Conservation (phyloP, 2,888 invertebrate species). For the Rotaria socialis region DNA sequence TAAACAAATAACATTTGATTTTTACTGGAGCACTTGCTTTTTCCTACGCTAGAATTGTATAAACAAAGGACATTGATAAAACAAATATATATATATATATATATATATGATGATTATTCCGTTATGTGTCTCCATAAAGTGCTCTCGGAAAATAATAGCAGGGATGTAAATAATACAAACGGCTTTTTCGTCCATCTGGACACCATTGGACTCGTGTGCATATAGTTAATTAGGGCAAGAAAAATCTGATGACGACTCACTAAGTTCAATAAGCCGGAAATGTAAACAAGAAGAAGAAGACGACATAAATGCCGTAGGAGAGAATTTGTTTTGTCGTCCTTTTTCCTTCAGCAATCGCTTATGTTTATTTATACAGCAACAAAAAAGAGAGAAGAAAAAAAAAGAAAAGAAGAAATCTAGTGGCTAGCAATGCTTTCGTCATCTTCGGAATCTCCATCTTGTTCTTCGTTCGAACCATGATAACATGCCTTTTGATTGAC, state of each 20-base stretch:
- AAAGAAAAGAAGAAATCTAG: background rate
- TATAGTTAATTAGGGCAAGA: conserved; percentile 19
- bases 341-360: conserved; percentile 16
- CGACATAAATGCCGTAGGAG: conserved; percentile 26
- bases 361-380: conserved; percentile 32
- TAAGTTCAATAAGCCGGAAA: conserved; percentile 35
- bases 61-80: background rate
- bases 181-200: conserved; percentile 29
- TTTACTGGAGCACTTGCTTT: conserved; percentile 1
- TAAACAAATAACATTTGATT: conserved; percentile 7
- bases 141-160: background rate
- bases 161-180: conserved; percentile 22
- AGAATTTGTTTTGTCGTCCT: conserved; percentile 32
- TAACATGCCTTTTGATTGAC: background rate
- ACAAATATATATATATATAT: conserved; percentile 2
- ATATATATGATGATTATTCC: conserved; percentile 15
- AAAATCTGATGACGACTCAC: background rate
- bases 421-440: conserved; percentile 36
- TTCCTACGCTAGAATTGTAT: background rate
- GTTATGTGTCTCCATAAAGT: conserved; percentile 25
- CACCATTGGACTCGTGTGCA: conserved; percentile 20
- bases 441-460: conserved; percentile 39
- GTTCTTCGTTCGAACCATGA: background rate
- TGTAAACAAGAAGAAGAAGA: conserved; percentile 30
- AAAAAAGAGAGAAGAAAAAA: background rate